phyloP scores from a whole-genome alignment of 2,888 invertebrate species.

The Morinoia aosen region DNA sequence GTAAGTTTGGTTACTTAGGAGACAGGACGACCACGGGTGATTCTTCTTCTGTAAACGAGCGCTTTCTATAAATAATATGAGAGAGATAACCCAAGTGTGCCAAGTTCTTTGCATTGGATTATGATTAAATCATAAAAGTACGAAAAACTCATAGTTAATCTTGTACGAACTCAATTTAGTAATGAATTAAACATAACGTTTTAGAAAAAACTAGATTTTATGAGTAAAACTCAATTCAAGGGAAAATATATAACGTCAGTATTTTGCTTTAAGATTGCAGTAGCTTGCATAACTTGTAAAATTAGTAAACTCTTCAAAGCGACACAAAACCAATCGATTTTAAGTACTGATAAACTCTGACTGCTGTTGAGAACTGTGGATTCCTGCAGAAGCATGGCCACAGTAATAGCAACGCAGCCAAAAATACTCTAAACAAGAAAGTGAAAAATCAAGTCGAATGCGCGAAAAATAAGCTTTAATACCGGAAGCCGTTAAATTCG shows the following conservation, averaged over 20 bases:
- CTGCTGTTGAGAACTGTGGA: not conserved
- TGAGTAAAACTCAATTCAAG: not conserved
- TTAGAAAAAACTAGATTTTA: not conserved
- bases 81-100: not conserved
- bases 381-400: not conserved
- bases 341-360: not conserved
- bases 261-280: not conserved
- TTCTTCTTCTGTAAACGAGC: not conserved
- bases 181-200: not conserved
- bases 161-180: not conserved
- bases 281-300: not conserved
- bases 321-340: not conserved
- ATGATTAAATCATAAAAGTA: not conserved
- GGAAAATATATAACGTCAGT: not conserved
- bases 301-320: no score
- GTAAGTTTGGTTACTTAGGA: conserved; percentile 22
- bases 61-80: not conserved
- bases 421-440: conserved; percentile 1
- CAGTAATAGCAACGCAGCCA: not conserved
- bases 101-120: not conserved
- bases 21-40: not conserved
- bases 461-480: conserved; percentile 10
- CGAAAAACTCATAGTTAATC: not conserved
- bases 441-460: not conserved
- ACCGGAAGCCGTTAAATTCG: conserved; percentile 44